Base-by-base conservation (phyloP, 2,797 vertebrate genomes). In the Aldrovandia affinis region DNA sequence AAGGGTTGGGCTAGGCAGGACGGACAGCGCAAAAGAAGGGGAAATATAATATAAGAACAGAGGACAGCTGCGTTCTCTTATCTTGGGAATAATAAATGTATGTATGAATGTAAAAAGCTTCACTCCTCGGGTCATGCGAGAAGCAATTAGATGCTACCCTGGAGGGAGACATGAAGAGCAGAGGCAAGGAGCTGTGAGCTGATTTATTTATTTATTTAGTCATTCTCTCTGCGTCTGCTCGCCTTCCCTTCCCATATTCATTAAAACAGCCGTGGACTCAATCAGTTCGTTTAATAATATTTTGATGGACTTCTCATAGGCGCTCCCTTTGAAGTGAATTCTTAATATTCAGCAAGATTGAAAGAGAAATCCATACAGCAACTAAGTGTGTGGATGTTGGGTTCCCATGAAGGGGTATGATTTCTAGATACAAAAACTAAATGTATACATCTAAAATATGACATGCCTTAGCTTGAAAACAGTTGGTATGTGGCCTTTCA, bases 81-180 rank as follows among this genome's bases (percentile, higher is more conserved):
- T 39, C 52, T 2, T 55, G 70, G 81, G 78, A 77, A 61, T 82
- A 79, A 83, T 83, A 79, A 83, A 83, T 78, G 73, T 84, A 81
- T 78, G 86, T 84, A 83, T 84, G 84, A 81, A 61, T 84, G 83
- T 75, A 79, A 68, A 86, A 81, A 59, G 83, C 44, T 57, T 44
- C 75, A 36, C 78, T 83, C 78, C 54, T 50, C 44, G 79, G 88
- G 84, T 89, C 86, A 89, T 84, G 54, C 65, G 78, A 86, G 78
- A 86, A 85, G 80, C 84, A 89, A 86, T 87, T 86, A 81, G 68
- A 86, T 83, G 80, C 77, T 83, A 79, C 80, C 82, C 85, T 47
- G 57, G 70, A 79, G 81, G 79, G 54, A 85, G 73, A 55, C 68
- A 82, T 68, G 79, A 83, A 55, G 57, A 47, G 59, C 36, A 57